Evolutionary conservation across 2,797 vertebrate species (phyloP), one percentile per base, ranked within the genome.

Genomic region (Danio kyathit): DNA sequence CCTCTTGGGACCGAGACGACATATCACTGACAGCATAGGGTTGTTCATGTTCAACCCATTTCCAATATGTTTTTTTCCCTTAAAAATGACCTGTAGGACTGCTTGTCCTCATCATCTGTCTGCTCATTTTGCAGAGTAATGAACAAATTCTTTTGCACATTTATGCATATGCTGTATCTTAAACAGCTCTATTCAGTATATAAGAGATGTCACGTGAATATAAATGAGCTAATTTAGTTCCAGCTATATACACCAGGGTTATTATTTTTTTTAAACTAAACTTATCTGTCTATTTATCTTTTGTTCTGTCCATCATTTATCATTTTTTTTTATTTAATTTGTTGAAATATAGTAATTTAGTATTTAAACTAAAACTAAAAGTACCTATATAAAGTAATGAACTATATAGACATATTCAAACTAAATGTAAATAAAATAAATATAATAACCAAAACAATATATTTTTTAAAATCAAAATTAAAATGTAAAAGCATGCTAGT

Each of bases 1-100:
- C 19, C 84, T 73, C 76, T 43, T 81, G 79, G 78, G 73, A 76
- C 12, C 40, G 66, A 54, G 57, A 60, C 52, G 48, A 83, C 66
- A 83, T 65, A 52, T 76, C 12, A 44, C 46, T 54, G 40, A 79
- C 43, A 74, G 56, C n/a, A 11, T n/a, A 21, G 9, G 41, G 54
- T 73, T 59, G 51, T 41, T 71, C 69, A 19, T 0, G 41, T 7
- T 41, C 29, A 54, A 40, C 49, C 69, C 38, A 54, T 71, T 71
- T 71, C 10, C 51, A 71, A 13, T 12, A 41, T 74, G 17, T 59
- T 74, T 21, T 74, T 74, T 29, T 29, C 29, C 3, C 29, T 29
- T 14, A 54, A 71, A 71, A 13, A 9, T n/a, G 16, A 54, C 38
- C 51, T 19, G 11, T 71, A 54, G 51, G 16, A 43, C 16, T 43